Conservation (phyloP, 2,797 vertebrate genomes). For the Takifugu rubripes region DNA sequence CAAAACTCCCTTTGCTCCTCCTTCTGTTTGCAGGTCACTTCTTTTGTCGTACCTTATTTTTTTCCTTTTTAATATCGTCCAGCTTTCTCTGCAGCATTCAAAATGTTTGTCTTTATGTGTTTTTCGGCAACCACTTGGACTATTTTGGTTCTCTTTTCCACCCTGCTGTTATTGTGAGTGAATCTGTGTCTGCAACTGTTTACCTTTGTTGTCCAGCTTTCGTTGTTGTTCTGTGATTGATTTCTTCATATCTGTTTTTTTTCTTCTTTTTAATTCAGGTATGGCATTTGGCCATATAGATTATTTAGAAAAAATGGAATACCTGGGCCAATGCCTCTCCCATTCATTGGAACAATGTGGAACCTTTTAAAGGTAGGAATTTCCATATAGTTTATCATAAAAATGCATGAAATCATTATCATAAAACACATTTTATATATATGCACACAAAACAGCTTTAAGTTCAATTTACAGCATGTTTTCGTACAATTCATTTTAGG, state of each 20-base stretch:
- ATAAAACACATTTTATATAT: no score
- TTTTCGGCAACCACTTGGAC: conserved; percentile 69
- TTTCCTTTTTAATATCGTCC: neutral
- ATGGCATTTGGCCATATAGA: conserved; percentile 61
- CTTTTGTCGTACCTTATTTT: neutral
- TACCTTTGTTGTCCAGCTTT: neutral
- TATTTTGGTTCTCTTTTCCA: conserved; percentile 51
- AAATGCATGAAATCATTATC: no score
- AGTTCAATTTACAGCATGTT: neutral
- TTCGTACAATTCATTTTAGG: conserved; percentile 43
- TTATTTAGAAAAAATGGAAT: conserved; percentile 67
- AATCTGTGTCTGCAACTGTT: neutral
- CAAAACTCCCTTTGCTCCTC: neutral
- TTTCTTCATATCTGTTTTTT: neutral
- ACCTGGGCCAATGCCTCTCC: conserved; percentile 65
- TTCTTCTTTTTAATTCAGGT: conserved; percentile 40
- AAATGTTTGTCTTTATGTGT: conserved; percentile 27
- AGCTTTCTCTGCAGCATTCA: neutral
- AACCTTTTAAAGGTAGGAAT: conserved; percentile 30
- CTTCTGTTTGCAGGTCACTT: neutral
- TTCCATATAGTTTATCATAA: no score
- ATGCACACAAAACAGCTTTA: neutral
- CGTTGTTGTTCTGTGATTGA: no score
- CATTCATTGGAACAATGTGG: conserved; percentile 62
- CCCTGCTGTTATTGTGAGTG: conserved; percentile 65